Percentiles rank a stretch among this genome's conserved stretches.
Evolutionary conservation across 2,113 vertebrate species (phyloP).

Genomic region (Chamaea fasciata): DNA sequence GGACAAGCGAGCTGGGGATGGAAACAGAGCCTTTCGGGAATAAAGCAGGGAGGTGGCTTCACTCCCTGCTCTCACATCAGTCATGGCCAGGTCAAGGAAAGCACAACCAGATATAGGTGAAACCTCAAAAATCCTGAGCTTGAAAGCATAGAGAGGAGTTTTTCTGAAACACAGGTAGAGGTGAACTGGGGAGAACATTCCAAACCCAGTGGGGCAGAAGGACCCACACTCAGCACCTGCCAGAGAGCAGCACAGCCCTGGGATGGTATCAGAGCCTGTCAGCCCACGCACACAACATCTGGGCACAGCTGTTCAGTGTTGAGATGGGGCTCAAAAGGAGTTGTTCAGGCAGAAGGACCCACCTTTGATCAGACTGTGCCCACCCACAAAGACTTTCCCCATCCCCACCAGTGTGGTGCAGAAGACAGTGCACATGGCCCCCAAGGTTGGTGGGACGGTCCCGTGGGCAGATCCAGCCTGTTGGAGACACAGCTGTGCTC

Average conservation of each 20-base stretch:
- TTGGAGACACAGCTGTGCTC: not conserved
- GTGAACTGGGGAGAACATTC: not conserved
- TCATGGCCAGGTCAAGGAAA: not conserved
- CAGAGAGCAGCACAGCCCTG: not conserved
- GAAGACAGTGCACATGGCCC: not conserved
- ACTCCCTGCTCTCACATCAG: not conserved
- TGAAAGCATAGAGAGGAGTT: not conserved
- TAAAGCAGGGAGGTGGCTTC: not conserved
- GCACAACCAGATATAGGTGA: not conserved
- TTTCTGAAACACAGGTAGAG: not conserved
- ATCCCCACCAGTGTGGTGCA: not conserved
- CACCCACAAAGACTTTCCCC: not conserved
- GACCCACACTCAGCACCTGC: fast-evolving
- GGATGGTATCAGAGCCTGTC: not conserved
- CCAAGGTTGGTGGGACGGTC: not conserved
- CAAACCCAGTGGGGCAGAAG: not conserved
- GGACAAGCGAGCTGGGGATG: not conserved
- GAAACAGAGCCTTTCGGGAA: not conserved
- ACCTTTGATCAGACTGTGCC: not conserved
- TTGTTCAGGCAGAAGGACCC: not conserved
- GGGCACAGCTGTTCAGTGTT: not conserved
- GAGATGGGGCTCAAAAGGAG: not conserved
- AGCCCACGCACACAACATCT: not conserved
- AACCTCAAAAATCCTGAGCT: not conserved
- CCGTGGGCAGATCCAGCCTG: not conserved